These are phyloP conservation scores for Pseudococcus jackbeardsleyi DNA, from an alignment of 2,888 invertebrate genomes.

Conservation along the genomic window DNA sequence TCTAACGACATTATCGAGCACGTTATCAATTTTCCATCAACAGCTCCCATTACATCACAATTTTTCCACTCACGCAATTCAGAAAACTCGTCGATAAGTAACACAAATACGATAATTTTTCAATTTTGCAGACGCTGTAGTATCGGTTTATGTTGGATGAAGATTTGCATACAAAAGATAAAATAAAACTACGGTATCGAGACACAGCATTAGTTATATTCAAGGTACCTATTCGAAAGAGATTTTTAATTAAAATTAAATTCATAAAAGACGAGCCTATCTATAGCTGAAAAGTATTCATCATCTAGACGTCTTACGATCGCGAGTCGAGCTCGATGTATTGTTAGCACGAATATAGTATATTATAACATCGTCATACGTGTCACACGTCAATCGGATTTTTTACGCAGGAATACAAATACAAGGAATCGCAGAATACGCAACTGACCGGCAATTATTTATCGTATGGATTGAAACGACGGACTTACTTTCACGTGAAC, in stretches of 20 bases:
- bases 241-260: conserved; percentile 31
- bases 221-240: background rate
- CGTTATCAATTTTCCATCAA: background rate
- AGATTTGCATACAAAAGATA: background rate
- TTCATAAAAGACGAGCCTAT: background rate
- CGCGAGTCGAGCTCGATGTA: background rate
- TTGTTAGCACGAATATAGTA: conserved; percentile 21
- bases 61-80: background rate
- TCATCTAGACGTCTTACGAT: conserved; percentile 1
- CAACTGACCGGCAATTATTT: conserved; percentile 47
- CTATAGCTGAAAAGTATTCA: background rate
- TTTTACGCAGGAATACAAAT: conserved; percentile 41
- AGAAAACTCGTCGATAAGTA: background rate
- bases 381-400: conserved; percentile 48
- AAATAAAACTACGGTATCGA: conserved; percentile 19
- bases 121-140: background rate
- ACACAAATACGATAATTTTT: background rate
- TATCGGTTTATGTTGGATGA: background rate
- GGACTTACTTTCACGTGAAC: conserved; percentile 30
- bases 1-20: background rate
- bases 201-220: conserved; percentile 27
- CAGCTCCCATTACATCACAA: background rate
- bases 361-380: conserved; percentile 21
- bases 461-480: conserved; percentile 48
- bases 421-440: conserved; percentile 21